These are phyloP conservation scores for Teleogryllus oceanicus DNA, from an alignment of 2,888 invertebrate species.

Conservation along the genomic window DNA sequence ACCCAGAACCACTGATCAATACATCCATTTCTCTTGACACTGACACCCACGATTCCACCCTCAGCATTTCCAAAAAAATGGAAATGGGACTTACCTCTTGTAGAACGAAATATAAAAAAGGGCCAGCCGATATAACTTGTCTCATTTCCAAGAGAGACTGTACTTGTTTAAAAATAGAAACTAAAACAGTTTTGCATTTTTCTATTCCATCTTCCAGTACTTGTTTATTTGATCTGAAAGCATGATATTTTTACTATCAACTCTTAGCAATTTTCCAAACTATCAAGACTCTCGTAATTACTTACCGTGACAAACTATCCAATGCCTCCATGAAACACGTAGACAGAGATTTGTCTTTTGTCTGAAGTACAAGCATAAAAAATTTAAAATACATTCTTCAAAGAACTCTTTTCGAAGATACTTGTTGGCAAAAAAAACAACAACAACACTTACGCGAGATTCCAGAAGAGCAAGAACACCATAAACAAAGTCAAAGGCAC, in stretches of 20 bases:
- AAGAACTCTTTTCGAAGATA: not conserved
- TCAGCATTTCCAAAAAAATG: no score
- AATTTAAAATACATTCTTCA: not conserved
- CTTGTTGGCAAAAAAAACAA: no score
- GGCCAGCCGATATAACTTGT: constrained; percentile 79
- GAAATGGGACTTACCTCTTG: constrained; percentile 61
- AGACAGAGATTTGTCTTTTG: constrained; percentile 58
- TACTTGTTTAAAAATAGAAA: constrained; percentile 70
- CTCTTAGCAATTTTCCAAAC: not conserved
- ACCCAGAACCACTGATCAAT: no score
- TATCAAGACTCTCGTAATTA: not conserved
- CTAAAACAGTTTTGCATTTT: constrained; percentile 65
- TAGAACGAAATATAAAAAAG: constrained; percentile 82
- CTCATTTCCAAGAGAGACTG: constrained; percentile 75
- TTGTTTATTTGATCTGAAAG: constrained; percentile 54
- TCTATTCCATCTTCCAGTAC: constrained; percentile 63
- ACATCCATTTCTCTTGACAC: no score
- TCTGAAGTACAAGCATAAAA: constrained; percentile 44
- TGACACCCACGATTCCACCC: no score
- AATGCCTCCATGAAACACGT: constrained; percentile 69
- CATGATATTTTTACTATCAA: not conserved
- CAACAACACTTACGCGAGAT: constrained; percentile 44
- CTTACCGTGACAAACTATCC: constrained; percentile 60
- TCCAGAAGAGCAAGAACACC: constrained; percentile 76
- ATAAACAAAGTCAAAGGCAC: constrained; percentile 80